phyloP scores from a whole-genome alignment of 1,140 invertebrate genomes.

The Asobara japonica region DNA sequence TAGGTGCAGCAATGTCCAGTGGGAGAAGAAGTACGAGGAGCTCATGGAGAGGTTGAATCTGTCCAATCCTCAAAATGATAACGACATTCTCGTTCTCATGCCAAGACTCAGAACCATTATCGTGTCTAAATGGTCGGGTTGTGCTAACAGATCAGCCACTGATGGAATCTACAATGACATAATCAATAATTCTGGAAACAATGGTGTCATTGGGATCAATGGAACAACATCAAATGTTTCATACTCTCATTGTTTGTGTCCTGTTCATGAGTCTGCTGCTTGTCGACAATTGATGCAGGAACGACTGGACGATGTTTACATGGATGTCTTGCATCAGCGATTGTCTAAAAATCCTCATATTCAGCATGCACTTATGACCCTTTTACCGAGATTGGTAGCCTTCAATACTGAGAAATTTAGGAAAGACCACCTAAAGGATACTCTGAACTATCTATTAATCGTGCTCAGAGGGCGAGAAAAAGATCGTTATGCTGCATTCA shows the following conservation, averaged over 20 bases:
- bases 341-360: conserved; percentile 81
- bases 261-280: conserved; percentile 85
- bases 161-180: conserved; percentile 39
- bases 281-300: conserved; percentile 86
- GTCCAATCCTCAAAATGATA: conserved; percentile 64
- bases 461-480: conserved; percentile 82
- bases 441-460: conserved; percentile 81
- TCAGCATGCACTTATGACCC: conserved; percentile 86
- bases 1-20: conserved; percentile 88
- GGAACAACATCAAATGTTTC: not conserved
- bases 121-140: conserved; percentile 66
- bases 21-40: conserved; percentile 84
- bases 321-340: conserved; percentile 82
- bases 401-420: conserved; percentile 89
- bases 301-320: conserved; percentile 86
- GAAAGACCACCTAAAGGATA: conserved; percentile 78
- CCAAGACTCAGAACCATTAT: conserved; percentile 69
- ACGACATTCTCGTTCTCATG: conserved; percentile 72
- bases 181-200: not conserved
- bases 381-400: conserved; percentile 94
- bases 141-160: conserved; percentile 39
- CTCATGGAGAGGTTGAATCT: conserved; percentile 70
- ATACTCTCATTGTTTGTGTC: conserved; percentile 51
- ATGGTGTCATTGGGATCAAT: not conserved
- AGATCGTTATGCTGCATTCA: conserved; percentile 86